Conservation (phyloP, 2,113 vertebrate genomes). For the Rhinopomastus cyanomelas region DNA sequence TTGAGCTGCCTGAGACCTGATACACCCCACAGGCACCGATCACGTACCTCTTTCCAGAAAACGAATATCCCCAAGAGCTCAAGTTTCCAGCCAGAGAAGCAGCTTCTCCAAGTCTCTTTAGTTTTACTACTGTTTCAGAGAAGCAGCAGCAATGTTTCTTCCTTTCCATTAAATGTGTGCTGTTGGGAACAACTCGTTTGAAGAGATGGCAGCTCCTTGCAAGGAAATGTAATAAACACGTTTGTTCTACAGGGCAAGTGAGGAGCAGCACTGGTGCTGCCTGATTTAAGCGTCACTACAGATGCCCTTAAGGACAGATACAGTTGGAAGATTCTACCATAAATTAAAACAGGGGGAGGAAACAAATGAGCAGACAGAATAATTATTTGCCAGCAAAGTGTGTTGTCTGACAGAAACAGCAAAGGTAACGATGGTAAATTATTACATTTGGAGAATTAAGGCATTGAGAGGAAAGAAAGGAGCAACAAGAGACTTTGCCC, state of each 20-base stretch:
- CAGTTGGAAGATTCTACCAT: background rate
- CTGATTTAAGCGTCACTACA: background rate
- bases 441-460: background rate
- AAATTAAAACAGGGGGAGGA: background rate
- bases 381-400: background rate
- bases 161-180: background rate
- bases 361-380: background rate
- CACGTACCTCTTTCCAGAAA: slow-evolving; percentile 37
- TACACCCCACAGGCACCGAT: background rate
- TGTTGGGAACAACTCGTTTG: background rate
- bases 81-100: background rate
- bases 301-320: background rate
- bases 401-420: background rate
- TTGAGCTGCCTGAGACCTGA: slow-evolving; percentile 3
- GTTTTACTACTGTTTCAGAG: background rate
- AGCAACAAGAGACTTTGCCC: background rate
- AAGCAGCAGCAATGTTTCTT: background rate
- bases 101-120: background rate
- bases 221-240: background rate
- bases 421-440: background rate
- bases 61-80: background rate
- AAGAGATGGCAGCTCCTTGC: background rate
- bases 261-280: background rate
- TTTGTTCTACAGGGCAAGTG: background rate
- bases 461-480: background rate